Evolutionary conservation across 2,113 vertebrate species (phyloP).

Genomic region (Siniperca chuatsi): DNA sequence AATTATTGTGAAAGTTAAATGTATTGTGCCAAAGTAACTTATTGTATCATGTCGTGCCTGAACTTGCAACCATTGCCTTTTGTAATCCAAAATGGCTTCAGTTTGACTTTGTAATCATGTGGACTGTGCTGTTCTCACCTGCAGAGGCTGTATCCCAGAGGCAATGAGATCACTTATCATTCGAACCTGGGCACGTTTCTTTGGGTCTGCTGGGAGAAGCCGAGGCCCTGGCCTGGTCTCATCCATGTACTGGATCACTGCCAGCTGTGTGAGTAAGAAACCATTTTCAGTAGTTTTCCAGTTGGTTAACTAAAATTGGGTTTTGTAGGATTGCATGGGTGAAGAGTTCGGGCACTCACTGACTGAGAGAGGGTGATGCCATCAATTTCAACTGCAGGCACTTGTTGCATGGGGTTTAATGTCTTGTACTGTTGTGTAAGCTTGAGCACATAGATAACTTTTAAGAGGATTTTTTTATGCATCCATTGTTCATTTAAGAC

Average conservation of each 20-base stretch:
- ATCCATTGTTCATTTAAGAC: not conserved
- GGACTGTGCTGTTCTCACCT: slow-evolving; percentile 82
- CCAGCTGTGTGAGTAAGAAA: slow-evolving; percentile 83
- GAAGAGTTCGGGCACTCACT: slow-evolving; percentile 81
- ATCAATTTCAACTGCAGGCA: slow-evolving; percentile 93
- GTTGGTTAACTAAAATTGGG: not conserved
- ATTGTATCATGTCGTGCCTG: not conserved
- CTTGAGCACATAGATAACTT: slow-evolving; percentile 74
- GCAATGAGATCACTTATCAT: slow-evolving; percentile 92
- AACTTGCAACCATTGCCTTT: not conserved
- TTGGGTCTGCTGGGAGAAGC: slow-evolving; percentile 90
- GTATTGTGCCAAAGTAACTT: not conserved
- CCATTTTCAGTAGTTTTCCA: not conserved
- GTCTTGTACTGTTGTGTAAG: slow-evolving; percentile 86
- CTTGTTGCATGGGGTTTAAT: slow-evolving; percentile 97
- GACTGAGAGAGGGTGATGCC: slow-evolving; percentile 91
- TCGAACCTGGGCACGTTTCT: slow-evolving; percentile 89
- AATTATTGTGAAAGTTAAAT: not conserved
- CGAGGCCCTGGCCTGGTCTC: slow-evolving; percentile 89
- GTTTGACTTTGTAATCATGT: not conserved
- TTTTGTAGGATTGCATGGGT: not conserved
- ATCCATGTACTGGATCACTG: slow-evolving; percentile 96
- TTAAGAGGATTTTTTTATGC: not conserved
- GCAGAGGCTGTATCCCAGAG: slow-evolving; percentile 94
- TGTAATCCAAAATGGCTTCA: not conserved